Evolutionary conservation across 2,888 invertebrate species (phyloP).

Genomic region (Odontothrips loti): DNA sequence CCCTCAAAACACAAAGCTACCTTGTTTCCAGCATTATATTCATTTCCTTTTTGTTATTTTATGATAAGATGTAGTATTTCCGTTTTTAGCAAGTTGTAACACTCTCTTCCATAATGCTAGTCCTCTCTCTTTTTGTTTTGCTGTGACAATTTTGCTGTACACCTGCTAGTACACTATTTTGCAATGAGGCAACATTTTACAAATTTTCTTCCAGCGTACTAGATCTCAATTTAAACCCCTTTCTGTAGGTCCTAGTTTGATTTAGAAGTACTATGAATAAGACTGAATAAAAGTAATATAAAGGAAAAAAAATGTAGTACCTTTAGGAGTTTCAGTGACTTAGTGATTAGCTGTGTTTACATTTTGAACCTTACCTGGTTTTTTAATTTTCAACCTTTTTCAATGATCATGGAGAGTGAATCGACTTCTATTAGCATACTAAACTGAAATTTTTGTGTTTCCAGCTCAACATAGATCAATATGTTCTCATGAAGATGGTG

Average conservation of each 20-base stretch:
- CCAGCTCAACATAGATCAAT: conserved; percentile 43
- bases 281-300: too few species aligned
- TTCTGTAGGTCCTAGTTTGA: not conserved
- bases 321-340: too few species aligned
- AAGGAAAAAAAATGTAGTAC: too few species aligned
- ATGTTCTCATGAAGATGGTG: conserved; percentile 65
- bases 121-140: not conserved
- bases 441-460: conserved; percentile 45
- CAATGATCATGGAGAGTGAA: conserved; percentile 47
- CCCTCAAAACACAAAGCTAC: not conserved
- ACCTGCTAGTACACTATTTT: not conserved
- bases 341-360: not conserved
- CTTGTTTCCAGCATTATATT: not conserved
- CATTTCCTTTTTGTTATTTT: not conserved
- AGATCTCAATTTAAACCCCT: not conserved
- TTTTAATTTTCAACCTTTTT: not conserved
- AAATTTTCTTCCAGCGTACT: not conserved
- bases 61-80: too few species aligned
- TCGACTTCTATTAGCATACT: conserved; percentile 31
- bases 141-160: too few species aligned
- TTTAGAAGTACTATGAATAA: not conserved
- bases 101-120: not conserved
- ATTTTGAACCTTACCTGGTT: not conserved
- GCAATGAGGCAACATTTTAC: too few species aligned
- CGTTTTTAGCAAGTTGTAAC: too few species aligned